These are phyloP conservation scores for Sus cebifrons DNA, from an alignment of 2,797 vertebrate genomes.

Conservation along the genomic window DNA sequence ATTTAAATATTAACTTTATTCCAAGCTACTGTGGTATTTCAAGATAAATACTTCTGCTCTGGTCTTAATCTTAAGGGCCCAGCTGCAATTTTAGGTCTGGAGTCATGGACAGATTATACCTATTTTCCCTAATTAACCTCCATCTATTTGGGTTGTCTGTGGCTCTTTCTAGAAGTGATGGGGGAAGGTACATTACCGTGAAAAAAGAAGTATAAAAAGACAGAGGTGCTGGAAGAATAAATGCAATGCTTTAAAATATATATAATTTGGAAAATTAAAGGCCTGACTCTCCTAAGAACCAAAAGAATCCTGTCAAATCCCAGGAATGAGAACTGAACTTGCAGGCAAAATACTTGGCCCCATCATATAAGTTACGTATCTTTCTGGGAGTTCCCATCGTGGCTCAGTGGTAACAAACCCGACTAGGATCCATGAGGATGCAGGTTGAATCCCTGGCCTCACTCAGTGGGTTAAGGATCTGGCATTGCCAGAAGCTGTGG, in stretches of 20 bases:
- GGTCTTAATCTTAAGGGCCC: neutral
- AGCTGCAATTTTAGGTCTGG: neutral
- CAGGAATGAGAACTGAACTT: neutral
- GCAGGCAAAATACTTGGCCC: neutral
- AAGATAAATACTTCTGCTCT: slow-evolving; percentile 22
- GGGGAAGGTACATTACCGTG: neutral
- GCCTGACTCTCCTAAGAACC: neutral
- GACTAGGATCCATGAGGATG: too few species aligned
- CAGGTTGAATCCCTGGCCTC: too few species aligned
- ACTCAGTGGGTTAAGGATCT: too few species aligned
- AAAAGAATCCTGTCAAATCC: neutral
- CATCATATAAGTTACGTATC: neutral
- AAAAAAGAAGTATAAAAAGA: neutral
- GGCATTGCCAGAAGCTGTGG: too few species aligned
- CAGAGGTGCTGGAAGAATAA: neutral
- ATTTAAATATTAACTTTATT: slow-evolving; percentile 64
- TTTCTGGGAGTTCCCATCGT: neutral
- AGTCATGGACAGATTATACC: neutral
- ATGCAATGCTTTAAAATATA: neutral
- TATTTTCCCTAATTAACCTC: neutral
- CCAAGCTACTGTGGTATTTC: neutral
- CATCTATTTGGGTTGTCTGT: neutral
- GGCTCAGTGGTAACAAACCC: too few species aligned
- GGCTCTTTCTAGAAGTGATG: slow-evolving; percentile 17
- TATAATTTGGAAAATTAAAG: neutral